These are phyloP conservation scores for Edolisoma coerulescens DNA, from an alignment of 2,113 vertebrate species.

Conservation along the genomic window DNA sequence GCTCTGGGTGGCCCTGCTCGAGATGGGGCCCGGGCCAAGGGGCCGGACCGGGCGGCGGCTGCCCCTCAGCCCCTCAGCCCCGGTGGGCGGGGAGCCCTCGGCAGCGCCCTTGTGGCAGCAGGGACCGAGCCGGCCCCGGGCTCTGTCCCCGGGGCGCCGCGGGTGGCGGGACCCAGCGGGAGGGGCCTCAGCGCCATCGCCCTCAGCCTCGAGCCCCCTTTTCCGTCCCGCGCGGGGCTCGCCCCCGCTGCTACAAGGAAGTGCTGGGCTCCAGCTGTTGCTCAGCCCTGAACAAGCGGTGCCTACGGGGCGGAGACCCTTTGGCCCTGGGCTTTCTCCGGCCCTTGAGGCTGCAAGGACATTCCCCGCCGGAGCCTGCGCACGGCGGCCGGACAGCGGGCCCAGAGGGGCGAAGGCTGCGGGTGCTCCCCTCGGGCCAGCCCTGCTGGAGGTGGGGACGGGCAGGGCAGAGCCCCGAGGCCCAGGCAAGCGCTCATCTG, in stretches of 20 bases:
- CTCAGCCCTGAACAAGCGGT: not conserved
- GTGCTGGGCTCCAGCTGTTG: too few species aligned
- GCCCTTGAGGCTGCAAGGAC: not conserved
- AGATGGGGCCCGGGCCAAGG: not conserved
- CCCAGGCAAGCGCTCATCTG: not conserved
- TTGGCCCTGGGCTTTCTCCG: too few species aligned
- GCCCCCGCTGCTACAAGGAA: fast-evolving
- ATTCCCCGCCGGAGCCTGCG: too few species aligned
- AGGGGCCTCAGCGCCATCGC: not conserved
- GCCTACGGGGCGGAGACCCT: not conserved
- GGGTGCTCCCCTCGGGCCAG: not conserved
- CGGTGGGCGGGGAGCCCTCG: too few species aligned
- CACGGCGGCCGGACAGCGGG: not conserved
- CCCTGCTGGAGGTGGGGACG: not conserved
- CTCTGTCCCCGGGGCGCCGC: not conserved
- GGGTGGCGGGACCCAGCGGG: not conserved
- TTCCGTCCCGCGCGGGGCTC: too few species aligned
- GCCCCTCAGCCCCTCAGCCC: not conserved
- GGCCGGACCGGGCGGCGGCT: fast-evolving
- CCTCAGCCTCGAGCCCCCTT: too few species aligned
- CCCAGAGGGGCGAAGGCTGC: not conserved
- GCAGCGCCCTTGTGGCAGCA: too few species aligned
- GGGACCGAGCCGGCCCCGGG: too few species aligned
- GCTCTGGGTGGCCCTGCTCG: not conserved
- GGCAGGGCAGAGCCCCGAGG: not conserved